phyloP scores from a whole-genome alignment of 2,888 invertebrate genomes.

The Hemithea aestivaria region DNA sequence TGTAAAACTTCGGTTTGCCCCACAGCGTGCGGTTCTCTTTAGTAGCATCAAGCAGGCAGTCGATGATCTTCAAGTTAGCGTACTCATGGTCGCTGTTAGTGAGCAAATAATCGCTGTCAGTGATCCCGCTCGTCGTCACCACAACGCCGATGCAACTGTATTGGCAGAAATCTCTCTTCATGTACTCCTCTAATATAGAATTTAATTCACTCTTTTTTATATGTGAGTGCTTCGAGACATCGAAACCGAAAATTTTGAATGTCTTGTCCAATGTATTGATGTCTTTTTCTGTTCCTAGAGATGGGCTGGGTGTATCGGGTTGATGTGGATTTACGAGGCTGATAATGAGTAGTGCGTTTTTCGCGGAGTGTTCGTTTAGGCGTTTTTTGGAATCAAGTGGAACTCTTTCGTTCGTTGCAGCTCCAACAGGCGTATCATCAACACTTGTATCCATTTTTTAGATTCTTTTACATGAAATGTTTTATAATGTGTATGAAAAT shows the following conservation, averaged over 20 bases:
- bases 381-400: too few species aligned
- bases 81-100: conserved; percentile 52
- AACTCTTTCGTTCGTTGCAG: conserved; percentile 54
- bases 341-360: conserved; percentile 55
- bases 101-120: conserved; percentile 47
- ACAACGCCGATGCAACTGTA: conserved; percentile 60
- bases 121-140: conserved; percentile 57
- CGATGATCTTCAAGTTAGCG: conserved; percentile 55
- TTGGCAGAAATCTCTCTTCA: conserved; percentile 41
- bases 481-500: too few species aligned
- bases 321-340: conserved; percentile 52
- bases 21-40: conserved; percentile 44
- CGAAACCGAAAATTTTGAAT: conserved; percentile 50
- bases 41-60: conserved; percentile 48
- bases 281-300: conserved; percentile 54
- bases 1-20: conserved; percentile 57
- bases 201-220: conserved; percentile 46
- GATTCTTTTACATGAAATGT: too few species aligned
- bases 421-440: too few species aligned
- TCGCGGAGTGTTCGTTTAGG: too few species aligned
- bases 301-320: conserved; percentile 34
- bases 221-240: conserved; percentile 44
- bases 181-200: conserved; percentile 40
- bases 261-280: conserved; percentile 43
- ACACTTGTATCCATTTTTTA: too few species aligned